Evolutionary conservation across 30 jellyfish, hydroid and myxozoan species (phyloP), one percentile per base, ranked within the genome.

Genomic region (Chrysaora quinquecirrha): DNA sequence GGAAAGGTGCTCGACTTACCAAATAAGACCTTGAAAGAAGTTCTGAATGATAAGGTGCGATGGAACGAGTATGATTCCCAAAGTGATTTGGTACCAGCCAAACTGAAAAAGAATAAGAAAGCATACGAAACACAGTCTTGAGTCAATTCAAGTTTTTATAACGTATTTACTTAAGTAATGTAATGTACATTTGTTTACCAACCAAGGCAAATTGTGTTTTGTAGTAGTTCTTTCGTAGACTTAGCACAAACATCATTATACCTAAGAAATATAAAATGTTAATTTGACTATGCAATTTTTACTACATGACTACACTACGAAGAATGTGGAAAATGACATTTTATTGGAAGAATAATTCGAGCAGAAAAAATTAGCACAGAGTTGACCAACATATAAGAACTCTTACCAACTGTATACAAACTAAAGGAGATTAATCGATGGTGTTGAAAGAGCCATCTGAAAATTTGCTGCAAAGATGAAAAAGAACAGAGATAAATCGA

Each of bases 61-160:
- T 4, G 99, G 99, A 16, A 89, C 95, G 64, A 94, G 92, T 23
- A 85, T 84, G 27, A 94, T 84, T 64, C 94, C 89, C 58, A 94
- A 58, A 11, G 99, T 87, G n/a, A 94, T 83, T 48, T 87, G 99
- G 84, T 94, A 85, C 99, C 99, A 94, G 80, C 99, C 99, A 94
- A 94, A 94, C 99, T 94, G 67, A 16, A 65, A 71, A 66, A 38
- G 11, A 38, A 38, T 38, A 3, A 3, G n/a, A n/a, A n/a, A n/a
- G n/a, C n/a, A n/a, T n/a, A n/a, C n/a, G n/a, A n/a, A n/a, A n/a
- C n/a, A n/a, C n/a, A n/a, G n/a, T n/a, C n/a, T n/a, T n/a, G n/a
- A n/a, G n/a, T n/a, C n/a, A n/a, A n/a, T n/a, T n/a, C n/a, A n/a
- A n/a, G n/a, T n/a, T n/a, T n/a, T n/a, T n/a, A n/a, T n/a, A n/a